Conservation (phyloP, 1,140 invertebrate species). For the Tetragonula clypearis region DNA sequence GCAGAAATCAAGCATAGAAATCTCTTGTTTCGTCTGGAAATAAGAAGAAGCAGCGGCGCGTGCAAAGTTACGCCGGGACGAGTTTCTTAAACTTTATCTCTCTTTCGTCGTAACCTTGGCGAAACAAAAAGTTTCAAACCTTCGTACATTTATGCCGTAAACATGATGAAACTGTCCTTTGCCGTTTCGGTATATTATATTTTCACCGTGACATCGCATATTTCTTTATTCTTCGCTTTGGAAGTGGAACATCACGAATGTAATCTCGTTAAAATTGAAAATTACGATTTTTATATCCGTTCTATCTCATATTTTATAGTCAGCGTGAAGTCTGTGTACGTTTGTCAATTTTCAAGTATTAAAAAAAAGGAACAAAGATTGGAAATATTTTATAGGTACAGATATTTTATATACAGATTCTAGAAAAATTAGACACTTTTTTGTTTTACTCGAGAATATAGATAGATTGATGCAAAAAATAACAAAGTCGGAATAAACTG, state of each 20-base stretch:
- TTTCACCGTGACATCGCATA: background rate
- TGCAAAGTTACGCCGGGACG: constrained; percentile 11
- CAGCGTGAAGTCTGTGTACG: no score
- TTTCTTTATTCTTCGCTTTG: background rate
- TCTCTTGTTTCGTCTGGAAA: constrained; percentile 41
- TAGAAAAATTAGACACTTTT: no score
- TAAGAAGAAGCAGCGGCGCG: constrained; percentile 14
- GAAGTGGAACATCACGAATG: background rate
- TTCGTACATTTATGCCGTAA: background rate
- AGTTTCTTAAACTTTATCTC: constrained; percentile 45
- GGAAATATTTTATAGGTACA: no score
- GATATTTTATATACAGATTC: background rate
- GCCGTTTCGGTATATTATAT: background rate
- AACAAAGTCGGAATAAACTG: no score
- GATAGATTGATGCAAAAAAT: no score
- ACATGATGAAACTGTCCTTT: background rate
- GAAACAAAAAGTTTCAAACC: constrained; percentile 10
- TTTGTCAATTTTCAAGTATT: no score
- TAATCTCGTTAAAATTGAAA: background rate
- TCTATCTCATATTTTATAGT: no score
- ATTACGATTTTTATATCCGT: background rate
- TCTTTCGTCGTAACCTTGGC: constrained; percentile 10
- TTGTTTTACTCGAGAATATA: no score
- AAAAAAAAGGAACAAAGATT: no score
- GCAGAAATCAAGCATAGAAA: constrained; percentile 2